Evolutionary conservation across 1,140 invertebrate species (phyloP), one percentile per base, ranked within the genome.

Genomic region (Diachasmimorpha longicaudata): DNA sequence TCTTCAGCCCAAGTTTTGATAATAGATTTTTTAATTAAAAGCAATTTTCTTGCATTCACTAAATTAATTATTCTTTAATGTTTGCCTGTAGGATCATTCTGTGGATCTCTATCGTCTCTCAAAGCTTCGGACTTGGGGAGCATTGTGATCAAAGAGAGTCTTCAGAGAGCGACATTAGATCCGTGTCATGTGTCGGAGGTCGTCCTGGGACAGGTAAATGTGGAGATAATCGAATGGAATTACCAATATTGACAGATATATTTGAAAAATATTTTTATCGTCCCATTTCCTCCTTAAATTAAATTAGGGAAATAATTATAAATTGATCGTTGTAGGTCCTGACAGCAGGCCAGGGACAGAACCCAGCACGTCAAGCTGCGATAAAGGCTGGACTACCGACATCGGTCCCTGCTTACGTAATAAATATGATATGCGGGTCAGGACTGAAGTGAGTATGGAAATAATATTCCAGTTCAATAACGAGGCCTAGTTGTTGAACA

Each of bases 391-490:
- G 94, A n/a, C 85, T 97, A 79, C 95, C 95, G 37, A 85, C 92
- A 75, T 82, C 89, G 70, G 92, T 94, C 36, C 94, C 96, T 66
- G 93, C 96, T 39, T 94, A 92, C 84, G 87, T 91, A n/a, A 85
- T 97, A 9, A 97, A 96, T 82, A 94, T 96, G 93, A 86, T 97
- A 3, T 97, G 96, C 89, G 96, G 95, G 37, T 97, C 95, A 55
- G 96, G 96, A 9, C 85, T 97, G 0, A 94, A 94, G 93, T 95
- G 89, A 84, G 86, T 87, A 23, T 58, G 44, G 1, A 9, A 16
- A 37, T 13, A 66, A 58, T 55, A 13, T 42, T n/a, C n/a, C 48
- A 70, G 8, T 68, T n/a, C 9, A 68, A 21, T n/a, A 52, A 39
- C 4, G 55, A 8, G 25, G 14, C 55, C 25, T 11, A 16, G n/a